Evolutionary conservation across 2,113 vertebrate genomes (phyloP).

Genomic region (Xiphorhynchus elegans): DNA sequence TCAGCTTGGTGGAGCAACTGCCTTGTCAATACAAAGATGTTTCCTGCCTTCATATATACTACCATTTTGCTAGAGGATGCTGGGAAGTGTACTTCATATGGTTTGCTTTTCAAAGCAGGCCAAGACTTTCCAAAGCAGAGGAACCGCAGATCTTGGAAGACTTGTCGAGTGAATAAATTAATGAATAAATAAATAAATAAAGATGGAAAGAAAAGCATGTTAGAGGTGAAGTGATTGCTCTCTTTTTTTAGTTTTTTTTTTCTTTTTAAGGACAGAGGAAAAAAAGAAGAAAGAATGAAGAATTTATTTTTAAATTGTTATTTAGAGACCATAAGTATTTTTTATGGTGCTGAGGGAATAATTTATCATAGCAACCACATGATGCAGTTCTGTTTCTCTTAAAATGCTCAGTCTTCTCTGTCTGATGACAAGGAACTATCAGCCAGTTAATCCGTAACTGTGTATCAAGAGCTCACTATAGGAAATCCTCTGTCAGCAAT

Average conservation of each 20-base stretch:
- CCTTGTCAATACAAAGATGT: neutral
- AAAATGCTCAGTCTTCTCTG: slow-evolving; percentile 2
- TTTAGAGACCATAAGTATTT: slow-evolving; percentile 41
- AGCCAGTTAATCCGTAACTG: slow-evolving; percentile 33
- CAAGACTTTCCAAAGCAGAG: neutral
- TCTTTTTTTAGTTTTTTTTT: neutral
- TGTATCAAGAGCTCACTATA: neutral
- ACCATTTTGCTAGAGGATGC: neutral
- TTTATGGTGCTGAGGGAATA: neutral
- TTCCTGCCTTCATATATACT: neutral
- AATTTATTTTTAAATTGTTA: slow-evolving; percentile 22
- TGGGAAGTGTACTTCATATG: neutral
- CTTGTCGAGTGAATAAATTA: neutral
- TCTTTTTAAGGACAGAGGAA: neutral
- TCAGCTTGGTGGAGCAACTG: neutral
- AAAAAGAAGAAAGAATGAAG: neutral
- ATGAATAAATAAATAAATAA: neutral
- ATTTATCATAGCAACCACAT: slow-evolving; percentile 21
- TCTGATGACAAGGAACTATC: slow-evolving; percentile 42
- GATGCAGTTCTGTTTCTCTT: slow-evolving; percentile 21
- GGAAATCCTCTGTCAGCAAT: slow-evolving; percentile 10
- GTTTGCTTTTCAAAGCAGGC: neutral
- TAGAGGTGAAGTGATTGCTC: neutral
- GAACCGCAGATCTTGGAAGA: neutral
- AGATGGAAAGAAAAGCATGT: neutral